A percentile compares a stretch with the other conserved stretches of the same genome.
phyloP scores from a whole-genome alignment of 2,888 invertebrate genomes.

The Drosophila meridionalis region DNA sequence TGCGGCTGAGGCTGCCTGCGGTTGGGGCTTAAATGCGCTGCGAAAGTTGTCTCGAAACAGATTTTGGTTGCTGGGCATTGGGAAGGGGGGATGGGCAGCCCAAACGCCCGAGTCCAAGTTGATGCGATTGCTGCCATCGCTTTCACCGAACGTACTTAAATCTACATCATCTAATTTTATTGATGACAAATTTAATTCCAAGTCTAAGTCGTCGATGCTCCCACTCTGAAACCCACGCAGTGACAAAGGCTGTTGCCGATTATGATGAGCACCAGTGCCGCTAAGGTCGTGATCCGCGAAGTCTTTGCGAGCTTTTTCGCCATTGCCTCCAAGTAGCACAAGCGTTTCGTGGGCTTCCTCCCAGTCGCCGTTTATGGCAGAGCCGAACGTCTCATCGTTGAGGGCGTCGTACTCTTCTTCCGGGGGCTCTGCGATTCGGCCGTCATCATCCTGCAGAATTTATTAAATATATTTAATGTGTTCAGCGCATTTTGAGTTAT shows the following conservation, averaged over 20 bases:
- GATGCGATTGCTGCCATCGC: conserved; percentile 74
- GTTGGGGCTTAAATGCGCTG: conserved; percentile 73
- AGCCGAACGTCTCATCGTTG: conserved; percentile 96
- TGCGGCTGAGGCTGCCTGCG: conserved; percentile 25
- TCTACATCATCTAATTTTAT: conserved; percentile 85
- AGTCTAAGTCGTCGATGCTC: conserved; percentile 82
- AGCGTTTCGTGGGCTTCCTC: conserved; percentile 90
- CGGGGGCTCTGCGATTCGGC: conserved; percentile 88
- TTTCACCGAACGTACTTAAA: conserved; percentile 74
- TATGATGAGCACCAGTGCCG: conserved; percentile 43
- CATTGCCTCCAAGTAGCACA: conserved; percentile 85
- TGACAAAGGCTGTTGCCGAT: conserved; percentile 19
- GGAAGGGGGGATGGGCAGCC: conserved; percentile 76
- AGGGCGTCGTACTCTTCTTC: conserved; percentile 96
- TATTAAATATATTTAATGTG: background rate
- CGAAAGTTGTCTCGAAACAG: conserved; percentile 80
- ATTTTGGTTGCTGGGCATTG: conserved; percentile 68
- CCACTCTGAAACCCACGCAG: conserved; percentile 32
- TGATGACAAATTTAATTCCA: conserved; percentile 83
- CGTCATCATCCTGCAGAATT: conserved; percentile 80
- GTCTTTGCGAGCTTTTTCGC: conserved; percentile 58
- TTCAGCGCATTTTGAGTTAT: conserved; percentile 5
- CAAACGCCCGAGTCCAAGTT: conserved; percentile 86
- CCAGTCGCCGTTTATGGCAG: conserved; percentile 90
- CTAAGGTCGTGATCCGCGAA: conserved; percentile 33